Percentiles rank a stretch among this genome's conserved stretches.
phyloP scores from a whole-genome alignment of 2,113 vertebrate genomes.

The Loxodonta africana region DNA sequence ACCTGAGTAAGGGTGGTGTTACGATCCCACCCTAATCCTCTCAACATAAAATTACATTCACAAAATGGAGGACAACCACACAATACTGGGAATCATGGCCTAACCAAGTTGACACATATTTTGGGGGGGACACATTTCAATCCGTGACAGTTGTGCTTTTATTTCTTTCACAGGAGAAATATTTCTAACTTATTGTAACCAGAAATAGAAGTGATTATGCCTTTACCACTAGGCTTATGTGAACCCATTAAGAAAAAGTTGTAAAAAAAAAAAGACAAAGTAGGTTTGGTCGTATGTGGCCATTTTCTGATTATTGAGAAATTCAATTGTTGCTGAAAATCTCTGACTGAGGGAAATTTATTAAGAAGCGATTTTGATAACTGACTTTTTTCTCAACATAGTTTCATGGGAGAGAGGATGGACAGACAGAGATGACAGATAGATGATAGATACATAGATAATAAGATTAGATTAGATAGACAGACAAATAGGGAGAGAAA shows the following conservation, averaged over 20 bases:
- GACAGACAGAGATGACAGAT: too few relatives aligned
- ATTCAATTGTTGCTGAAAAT: background rate
- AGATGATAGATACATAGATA: too few relatives aligned
- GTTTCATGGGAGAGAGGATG: background rate
- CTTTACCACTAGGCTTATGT: background rate
- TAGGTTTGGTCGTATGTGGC: background rate
- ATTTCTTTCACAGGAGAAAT: constrained; percentile 1
- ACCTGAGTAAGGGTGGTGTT: too few relatives aligned
- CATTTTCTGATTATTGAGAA: background rate
- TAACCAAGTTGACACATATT: too few relatives aligned
- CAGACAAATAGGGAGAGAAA: too few relatives aligned
- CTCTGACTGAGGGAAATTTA: background rate
- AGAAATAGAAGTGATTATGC: constrained; percentile 1
- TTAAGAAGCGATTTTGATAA: constrained; percentile 47
- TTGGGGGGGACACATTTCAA: too few relatives aligned
- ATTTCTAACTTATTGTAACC: background rate
- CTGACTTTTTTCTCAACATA: constrained; percentile 24
- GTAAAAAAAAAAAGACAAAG: background rate
- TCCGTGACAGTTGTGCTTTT: background rate
- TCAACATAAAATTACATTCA: too few relatives aligned
- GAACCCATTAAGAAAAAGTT: background rate
- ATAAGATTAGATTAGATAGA: too few relatives aligned
- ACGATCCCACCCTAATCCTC: too few relatives aligned
- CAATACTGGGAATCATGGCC: too few relatives aligned
- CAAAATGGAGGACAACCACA: too few relatives aligned